Evolutionary conservation across 2,797 vertebrate genomes (phyloP).

Genomic region (Acomys russatus): DNA sequence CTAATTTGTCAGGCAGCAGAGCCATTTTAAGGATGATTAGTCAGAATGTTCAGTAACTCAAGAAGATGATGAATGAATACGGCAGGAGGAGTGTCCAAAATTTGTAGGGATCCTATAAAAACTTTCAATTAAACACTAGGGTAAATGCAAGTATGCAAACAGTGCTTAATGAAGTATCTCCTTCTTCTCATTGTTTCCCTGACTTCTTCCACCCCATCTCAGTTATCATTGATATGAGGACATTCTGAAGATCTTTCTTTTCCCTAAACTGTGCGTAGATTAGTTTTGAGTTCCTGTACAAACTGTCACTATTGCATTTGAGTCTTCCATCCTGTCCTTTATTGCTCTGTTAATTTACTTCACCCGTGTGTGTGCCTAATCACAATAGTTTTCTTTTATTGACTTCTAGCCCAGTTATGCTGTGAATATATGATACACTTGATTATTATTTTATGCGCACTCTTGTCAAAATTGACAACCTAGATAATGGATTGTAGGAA

Average conservation of each 20-base stretch:
- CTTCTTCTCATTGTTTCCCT: neutral
- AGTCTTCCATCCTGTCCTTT: neutral
- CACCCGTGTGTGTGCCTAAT: neutral
- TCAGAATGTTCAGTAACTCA: constrained; percentile 6
- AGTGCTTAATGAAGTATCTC: constrained; percentile 1
- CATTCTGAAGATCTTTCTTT: constrained; percentile 46
- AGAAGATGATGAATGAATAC: constrained; percentile 13
- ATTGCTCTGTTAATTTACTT: constrained; percentile 39
- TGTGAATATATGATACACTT: constrained; percentile 50
- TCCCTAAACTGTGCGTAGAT: neutral
- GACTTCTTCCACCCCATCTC: neutral
- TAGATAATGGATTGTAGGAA: constrained; percentile 31
- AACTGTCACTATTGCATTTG: neutral
- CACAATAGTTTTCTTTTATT: constrained; percentile 44
- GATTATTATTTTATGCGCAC: constrained; percentile 63
- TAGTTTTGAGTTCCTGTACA: constrained; percentile 33
- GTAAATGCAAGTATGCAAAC: constrained; percentile 42
- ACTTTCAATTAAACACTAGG: constrained; percentile 19
- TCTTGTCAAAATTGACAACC: constrained; percentile 51
- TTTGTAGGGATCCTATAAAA: constrained; percentile 48
- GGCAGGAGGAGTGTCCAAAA: neutral
- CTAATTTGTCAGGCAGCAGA: constrained; percentile 31
- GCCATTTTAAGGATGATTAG: neutral
- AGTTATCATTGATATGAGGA: constrained; percentile 26
- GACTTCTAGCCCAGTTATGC: constrained; percentile 48